Evolutionary conservation across 2,888 invertebrate genomes (phyloP).

Genomic region (Caenorhabditis afra): DNA sequence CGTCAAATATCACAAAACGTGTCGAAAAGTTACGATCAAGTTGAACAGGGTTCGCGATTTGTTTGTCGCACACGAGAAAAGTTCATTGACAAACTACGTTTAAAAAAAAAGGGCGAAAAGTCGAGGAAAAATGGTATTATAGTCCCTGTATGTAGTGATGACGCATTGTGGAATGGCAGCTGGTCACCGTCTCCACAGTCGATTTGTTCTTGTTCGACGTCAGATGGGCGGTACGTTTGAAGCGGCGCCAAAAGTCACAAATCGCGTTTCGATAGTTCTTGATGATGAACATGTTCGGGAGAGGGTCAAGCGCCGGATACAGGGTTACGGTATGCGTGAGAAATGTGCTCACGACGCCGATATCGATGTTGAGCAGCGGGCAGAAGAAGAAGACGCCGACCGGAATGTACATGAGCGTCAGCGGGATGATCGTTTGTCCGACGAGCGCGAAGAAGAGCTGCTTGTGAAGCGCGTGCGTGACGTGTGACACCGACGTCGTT

Average conservation of each 20-base stretch:
- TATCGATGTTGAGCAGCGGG: conserved; percentile 19
- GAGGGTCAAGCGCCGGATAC: conserved; percentile 35
- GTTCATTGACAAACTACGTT: no score
- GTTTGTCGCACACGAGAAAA: no score
- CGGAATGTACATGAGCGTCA: conserved; percentile 35
- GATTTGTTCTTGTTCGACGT: background rate
- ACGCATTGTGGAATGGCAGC: conserved; percentile 1
- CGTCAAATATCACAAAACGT: no score
- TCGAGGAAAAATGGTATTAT: no score
- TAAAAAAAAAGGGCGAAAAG: no score
- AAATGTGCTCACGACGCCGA: conserved; percentile 25
- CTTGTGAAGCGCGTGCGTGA: conserved; percentile 22
- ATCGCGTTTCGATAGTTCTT: conserved; percentile 40
- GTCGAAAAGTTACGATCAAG: no score
- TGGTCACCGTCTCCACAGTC: conserved; percentile 12
- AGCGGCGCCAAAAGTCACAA: conserved; percentile 7
- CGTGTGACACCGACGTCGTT: conserved; percentile 8
- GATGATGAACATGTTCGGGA: conserved; percentile 45
- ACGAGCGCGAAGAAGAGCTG: conserved; percentile 39
- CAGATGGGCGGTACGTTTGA: conserved; percentile 12
- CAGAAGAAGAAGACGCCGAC: conserved; percentile 28
- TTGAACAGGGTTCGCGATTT: no score
- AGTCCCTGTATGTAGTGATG: no score
- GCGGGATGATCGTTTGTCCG: conserved; percentile 32
- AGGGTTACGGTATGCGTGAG: conserved; percentile 23